Conservation (phyloP, 2,888 invertebrate genomes). For the Lymantria dispar region DNA sequence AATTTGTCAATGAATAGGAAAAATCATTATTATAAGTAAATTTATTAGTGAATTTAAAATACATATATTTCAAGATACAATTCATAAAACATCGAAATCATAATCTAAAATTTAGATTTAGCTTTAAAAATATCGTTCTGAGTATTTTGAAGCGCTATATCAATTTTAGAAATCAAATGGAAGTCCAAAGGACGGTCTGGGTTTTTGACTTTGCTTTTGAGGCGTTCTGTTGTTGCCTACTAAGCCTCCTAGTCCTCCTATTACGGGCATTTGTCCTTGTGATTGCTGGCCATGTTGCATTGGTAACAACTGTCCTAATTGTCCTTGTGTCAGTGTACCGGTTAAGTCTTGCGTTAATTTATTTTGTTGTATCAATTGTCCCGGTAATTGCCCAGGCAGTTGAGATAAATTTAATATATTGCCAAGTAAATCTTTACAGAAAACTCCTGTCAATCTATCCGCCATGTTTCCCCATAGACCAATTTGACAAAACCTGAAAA, state of each 20-base stretch:
- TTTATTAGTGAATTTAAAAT: too few species aligned
- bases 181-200: not conserved
- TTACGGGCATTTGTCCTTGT: not conserved
- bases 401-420: constrained; percentile 45
- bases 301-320: constrained; percentile 4
- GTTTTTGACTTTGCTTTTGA: constrained; percentile 1
- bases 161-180: constrained; percentile 7
- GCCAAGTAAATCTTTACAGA: constrained; percentile 74
- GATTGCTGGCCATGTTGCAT: not conserved
- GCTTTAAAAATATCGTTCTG: too few species aligned
- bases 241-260: not conserved
- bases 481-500: constrained; percentile 85
- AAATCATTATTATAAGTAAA: too few species aligned
- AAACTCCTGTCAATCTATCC: constrained; percentile 78
- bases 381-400: constrained; percentile 31
- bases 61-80: too few species aligned
- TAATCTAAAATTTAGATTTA: too few species aligned
- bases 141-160: too few species aligned
- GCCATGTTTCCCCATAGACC: constrained; percentile 85
- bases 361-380: not conserved
- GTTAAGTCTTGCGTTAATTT: constrained; percentile 6
- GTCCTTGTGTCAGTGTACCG: constrained; percentile 1
- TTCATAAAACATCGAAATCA: too few species aligned
- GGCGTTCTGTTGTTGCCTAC: constrained; percentile 1
- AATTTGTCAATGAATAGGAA: too few species aligned